Evolutionary conservation across 2,888 invertebrate species (phyloP), one percentile per base, ranked within the genome.

Genomic region (Pandemis heparana): DNA sequence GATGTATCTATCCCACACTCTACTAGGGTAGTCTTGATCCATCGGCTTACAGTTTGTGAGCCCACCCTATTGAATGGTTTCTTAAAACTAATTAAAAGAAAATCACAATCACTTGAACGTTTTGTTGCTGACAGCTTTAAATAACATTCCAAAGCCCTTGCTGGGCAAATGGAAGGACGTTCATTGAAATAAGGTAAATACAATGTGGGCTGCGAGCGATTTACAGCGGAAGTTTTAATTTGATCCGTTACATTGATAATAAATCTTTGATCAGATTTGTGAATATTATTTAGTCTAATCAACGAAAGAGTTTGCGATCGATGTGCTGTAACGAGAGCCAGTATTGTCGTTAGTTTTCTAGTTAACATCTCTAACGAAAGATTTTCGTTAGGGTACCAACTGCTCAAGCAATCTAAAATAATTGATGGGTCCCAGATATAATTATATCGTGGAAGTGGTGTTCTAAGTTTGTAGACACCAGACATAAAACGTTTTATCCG

Each of bases 11-110:
- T 43, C 43, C 43, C 43, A 10, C 43, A 9, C 43, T 43, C 1
- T 43, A 9, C 43, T 9, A 43, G 43, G 9, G 43, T 43, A 3
- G 43, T 10, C 10, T 43, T 43, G 43, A 43, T 43, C 43, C 43
- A 43, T 43, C 43, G 8, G 9, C 43, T 43, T 9, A 43, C 43
- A 9, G 43, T 43, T 43, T 43, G 43, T 43, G 43, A 43, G 9
- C 43, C 1, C 10, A 43, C 43, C 3, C 9, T 43, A 9, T 9
- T 43, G 10, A 43, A 43, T 9, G 43, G 43, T 61, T 38, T 61
- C 38, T 61, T 61, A 38, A n/a, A 61, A 61, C 60, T 61, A n/a
- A 61, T 61, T 38, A 61, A 61, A n/a, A 61, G 38, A 61, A 14
- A 14, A 61, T 61, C 60, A 61, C 38, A 38, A 14, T 39, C 60